Conservation (phyloP, 2,888 invertebrate species). For the Meandrusa payeni region DNA sequence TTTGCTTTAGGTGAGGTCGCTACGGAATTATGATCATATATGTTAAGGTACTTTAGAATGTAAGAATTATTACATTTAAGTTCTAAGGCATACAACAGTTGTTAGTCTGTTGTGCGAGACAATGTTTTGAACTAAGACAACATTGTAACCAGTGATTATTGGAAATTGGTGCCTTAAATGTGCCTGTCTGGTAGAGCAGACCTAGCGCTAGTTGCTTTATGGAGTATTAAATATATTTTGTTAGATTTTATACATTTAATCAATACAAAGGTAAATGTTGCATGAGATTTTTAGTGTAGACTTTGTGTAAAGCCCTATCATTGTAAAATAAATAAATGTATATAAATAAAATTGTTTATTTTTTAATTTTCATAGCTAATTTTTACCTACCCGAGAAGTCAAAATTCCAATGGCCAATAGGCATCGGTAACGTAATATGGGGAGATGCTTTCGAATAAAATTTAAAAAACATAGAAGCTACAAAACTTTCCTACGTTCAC, state of each 20-base stretch:
- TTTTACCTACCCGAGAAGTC: too few relatives aligned
- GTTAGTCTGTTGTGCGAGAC: background rate
- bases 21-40: too few relatives aligned
- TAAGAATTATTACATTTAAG: background rate
- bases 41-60: background rate
- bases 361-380: background rate
- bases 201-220: constrained; percentile 26
- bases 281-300: constrained; percentile 12
- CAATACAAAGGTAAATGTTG: constrained; percentile 30
- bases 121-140: too few relatives aligned
- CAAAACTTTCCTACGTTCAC: too few relatives aligned
- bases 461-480: too few relatives aligned
- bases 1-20: constrained; percentile 1
- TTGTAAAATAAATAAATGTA: constrained; percentile 48
- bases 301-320: constrained; percentile 13
- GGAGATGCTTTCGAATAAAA: too few relatives aligned
- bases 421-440: too few relatives aligned
- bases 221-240: constrained; percentile 53
- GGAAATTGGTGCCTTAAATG: constrained; percentile 16
- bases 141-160: constrained; percentile 10
- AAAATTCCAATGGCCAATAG: too few relatives aligned
- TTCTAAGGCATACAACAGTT: too few relatives aligned
- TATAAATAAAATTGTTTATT: constrained; percentile 31
- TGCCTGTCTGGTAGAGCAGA: constrained; percentile 14
- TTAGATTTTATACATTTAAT: constrained; percentile 34